phyloP scores from a whole-genome alignment of 2,888 invertebrate genomes.

The Entomobrya proxima region DNA sequence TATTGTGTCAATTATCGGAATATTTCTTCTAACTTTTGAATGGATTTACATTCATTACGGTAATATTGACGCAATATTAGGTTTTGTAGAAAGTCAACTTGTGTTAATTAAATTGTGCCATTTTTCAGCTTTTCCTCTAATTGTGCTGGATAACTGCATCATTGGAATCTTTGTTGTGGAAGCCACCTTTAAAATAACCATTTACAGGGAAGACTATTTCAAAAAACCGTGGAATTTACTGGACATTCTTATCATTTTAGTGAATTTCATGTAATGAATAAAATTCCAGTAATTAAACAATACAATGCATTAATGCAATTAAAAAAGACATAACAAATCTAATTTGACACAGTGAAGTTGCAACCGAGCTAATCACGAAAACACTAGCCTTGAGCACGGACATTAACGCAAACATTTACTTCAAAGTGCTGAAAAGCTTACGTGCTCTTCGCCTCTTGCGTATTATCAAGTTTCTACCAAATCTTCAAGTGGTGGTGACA shows the following conservation, averaged over 20 bases:
- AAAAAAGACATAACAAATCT: too few relatives aligned
- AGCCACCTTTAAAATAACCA: conserved; percentile 70
- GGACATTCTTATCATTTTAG: conserved; percentile 71
- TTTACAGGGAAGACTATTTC: conserved; percentile 73
- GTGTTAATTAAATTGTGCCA: neutral
- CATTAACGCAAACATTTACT: conserved; percentile 58
- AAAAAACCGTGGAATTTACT: conserved; percentile 69
- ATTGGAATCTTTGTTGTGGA: conserved; percentile 73
- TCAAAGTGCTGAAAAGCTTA: conserved; percentile 70
- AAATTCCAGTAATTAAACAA: too few relatives aligned
- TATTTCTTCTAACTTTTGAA: conserved; percentile 39
- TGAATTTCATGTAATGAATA: conserved; percentile 68
- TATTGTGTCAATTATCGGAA: conserved; percentile 66
- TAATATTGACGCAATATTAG: conserved; percentile 9
- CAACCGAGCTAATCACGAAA: conserved; percentile 65
- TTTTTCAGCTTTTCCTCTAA: conserved; percentile 62
- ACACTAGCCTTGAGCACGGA: conserved; percentile 69
- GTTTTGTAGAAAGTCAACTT: neutral
- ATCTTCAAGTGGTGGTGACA: conserved; percentile 76
- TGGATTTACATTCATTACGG: conserved; percentile 63
- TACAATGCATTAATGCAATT: too few relatives aligned
- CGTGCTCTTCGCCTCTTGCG: conserved; percentile 71
- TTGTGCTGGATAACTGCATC: conserved; percentile 69
- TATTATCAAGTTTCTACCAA: conserved; percentile 73
- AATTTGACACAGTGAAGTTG: conserved; percentile 54